Base-by-base conservation (phyloP, 2,113 vertebrate species). In the Danio rerio region DNA sequence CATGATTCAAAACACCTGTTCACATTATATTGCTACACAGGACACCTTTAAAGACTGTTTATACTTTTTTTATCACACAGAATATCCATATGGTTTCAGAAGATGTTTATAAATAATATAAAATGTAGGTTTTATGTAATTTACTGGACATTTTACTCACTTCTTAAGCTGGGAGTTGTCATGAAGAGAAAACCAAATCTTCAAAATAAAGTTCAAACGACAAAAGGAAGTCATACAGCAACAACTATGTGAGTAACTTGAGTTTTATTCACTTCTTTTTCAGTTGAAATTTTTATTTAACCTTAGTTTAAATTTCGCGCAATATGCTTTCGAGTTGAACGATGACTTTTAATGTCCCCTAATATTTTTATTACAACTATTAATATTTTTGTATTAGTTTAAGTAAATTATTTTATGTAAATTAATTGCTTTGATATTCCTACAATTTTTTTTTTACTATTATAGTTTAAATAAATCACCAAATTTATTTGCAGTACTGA, bases 1-100 rank as follows among this genome's bases (percentile, higher is more conserved):
- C n/a, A 68, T 68, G 42, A 66, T 15, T 12, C 65, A 68, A 68
- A 47, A 68, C 42, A 68, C 16, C 15, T 68, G 65, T 68, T 68
- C 16, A 18, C 7, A 65, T 15, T 63, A 16, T 40, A 40, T 21
- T 15, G 10, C n/a, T n/a, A n/a, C n/a, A n/a, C n/a, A n/a, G 11
- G 3, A 42, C 13, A 31, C 31, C 12, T 11, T 31, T 12, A 31
- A 20, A 31, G 20, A 9, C 5, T 66, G 43, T 66, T 15, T 16
- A 15, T 66, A 40, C n/a, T n/a, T n/a, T 68, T 15, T 68, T 68
- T 42, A 15, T 68, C 6, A 65, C 40, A 16, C 15, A 66, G 18
- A 68, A 16, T 16, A 45, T n/a, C 10, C 42, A 5, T 9, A 9
- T 9, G 63, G 8, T 40, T 66, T 66, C 63, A 16, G 40, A n/a